Conservation (phyloP, 2,888 invertebrate species). For the Philereme vetulata region DNA sequence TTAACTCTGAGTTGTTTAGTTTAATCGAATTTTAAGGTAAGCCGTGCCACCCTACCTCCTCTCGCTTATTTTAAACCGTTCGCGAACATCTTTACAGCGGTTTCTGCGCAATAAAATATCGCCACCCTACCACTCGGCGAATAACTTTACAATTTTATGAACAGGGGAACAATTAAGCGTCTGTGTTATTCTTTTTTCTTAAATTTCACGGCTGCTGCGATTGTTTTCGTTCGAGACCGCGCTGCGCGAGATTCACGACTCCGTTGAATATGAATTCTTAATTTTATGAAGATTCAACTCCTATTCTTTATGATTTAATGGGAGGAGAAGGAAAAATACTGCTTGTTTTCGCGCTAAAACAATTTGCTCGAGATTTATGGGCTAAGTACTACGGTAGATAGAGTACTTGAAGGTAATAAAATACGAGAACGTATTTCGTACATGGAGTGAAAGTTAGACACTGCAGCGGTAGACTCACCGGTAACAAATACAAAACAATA, state of each 20-base stretch:
- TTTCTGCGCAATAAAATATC: constrained; percentile 81
- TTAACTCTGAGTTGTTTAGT: constrained; percentile 84
- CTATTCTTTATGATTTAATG: constrained; percentile 66
- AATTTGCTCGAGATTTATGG: constrained; percentile 31
- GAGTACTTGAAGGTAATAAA: background rate
- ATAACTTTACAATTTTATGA: constrained; percentile 83
- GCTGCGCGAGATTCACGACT: constrained; percentile 70
- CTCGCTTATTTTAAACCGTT: constrained; percentile 81
- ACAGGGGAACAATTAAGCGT: constrained; percentile 82
- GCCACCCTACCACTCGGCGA: constrained; percentile 75
- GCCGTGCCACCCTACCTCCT: constrained; percentile 57
- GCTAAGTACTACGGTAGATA: background rate
- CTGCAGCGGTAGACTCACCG: no score
- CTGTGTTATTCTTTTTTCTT: constrained; percentile 76
- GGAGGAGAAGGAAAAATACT: constrained; percentile 43
- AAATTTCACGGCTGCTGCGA: constrained; percentile 72
- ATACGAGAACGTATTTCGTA: no score
- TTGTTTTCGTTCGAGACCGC: constrained; percentile 71
- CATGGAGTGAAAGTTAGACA: no score
- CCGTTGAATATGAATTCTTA: constrained; percentile 80
- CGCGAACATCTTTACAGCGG: constrained; percentile 82
- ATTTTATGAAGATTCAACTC: constrained; percentile 77
- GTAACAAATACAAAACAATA: no score
- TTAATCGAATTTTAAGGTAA: constrained; percentile 83
- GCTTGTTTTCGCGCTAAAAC: constrained; percentile 35